Evolutionary conservation across 2,113 vertebrate genomes (phyloP), one percentile per base, ranked within the genome.

Genomic region (Sebastes fasciatus): DNA sequence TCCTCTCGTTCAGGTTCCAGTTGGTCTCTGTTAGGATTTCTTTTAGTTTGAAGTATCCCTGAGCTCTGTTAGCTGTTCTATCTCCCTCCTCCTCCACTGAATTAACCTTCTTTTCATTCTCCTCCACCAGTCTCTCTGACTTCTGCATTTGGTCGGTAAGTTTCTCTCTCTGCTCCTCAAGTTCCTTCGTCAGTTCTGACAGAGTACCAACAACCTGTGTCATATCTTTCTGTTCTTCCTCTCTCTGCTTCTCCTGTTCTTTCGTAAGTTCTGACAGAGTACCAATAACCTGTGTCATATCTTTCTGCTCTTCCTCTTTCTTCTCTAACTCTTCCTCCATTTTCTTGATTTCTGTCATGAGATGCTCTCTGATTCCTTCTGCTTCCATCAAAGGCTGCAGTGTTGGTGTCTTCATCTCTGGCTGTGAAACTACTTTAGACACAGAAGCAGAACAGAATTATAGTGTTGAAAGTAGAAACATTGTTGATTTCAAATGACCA

Each of bases 121-220:
- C 70, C 54, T 68, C 10, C 1, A 0, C 1, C 10, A 0, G 8
- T 52, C 1, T 67, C 19, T 26, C 0, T 40, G 12, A 2, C 11
- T 34, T 1, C 1, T 43, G 0, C 2, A 0, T 0, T 6, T 61
- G 34, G 1, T 8, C 0, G 0, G 0, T 45, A 1, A 74, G 19
- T 26, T 26, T 0, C 0, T 45, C 3, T 14, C 17, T 68, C 42
- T 60, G 54, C 1, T 26, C 16, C 45, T 3, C 0, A n/a, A 52
- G 13, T 26, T 43, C n/a, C 0, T 14, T 1, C 1, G 0, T 3
- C 9, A 34, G 9, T 48, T 46, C 60, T 1, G 0, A 10, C 45
- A 82, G 43, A 9, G 0, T 4, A 5, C 19, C 2, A 13, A 23
- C 8, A 6, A 19, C 1, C 63, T 67, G 5, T 2, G 4, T 9